Evolutionary conservation across 2,113 vertebrate genomes (phyloP).

Genomic region (Eleginops maclovinus): DNA sequence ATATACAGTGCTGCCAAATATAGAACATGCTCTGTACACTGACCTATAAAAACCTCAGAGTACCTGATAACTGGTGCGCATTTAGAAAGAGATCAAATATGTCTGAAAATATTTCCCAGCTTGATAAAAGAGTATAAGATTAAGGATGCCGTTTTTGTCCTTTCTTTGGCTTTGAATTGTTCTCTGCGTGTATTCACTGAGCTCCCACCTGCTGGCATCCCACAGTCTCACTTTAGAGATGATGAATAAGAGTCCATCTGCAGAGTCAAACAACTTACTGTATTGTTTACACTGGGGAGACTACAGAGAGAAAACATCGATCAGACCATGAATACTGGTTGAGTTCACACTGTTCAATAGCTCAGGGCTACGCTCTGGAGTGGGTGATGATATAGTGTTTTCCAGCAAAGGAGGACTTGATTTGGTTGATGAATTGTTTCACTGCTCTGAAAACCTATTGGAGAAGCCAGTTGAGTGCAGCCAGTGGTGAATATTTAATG

Average conservation of each 20-base stretch:
- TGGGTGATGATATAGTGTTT: constrained; percentile 64
- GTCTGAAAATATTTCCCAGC: neutral
- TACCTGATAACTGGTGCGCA: neutral
- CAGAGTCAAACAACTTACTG: constrained; percentile 72
- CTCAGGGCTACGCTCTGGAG: constrained; percentile 48
- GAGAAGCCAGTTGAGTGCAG: constrained; percentile 61
- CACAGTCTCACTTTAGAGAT: constrained; percentile 63
- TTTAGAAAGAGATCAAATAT: constrained; percentile 27
- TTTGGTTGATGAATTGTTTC: constrained; percentile 75
- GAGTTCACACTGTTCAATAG: constrained; percentile 57
- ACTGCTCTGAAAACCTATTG: constrained; percentile 70
- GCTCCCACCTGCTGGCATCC: constrained; percentile 37
- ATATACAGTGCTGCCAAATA: neutral
- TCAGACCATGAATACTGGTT: constrained; percentile 58
- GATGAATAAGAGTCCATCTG: constrained; percentile 69
- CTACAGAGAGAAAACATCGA: constrained; percentile 66
- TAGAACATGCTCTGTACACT: neutral
- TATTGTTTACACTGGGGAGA: constrained; percentile 74
- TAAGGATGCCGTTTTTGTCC: constrained; percentile 14
- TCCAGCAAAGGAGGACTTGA: constrained; percentile 66
- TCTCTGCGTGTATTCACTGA: constrained; percentile 40
- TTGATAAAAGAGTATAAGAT: constrained; percentile 19
- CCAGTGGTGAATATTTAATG: constrained; percentile 80
- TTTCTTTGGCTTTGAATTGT: constrained; percentile 23
- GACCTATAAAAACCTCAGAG: neutral